phyloP scores from a whole-genome alignment of 2,888 invertebrate genomes.

The Taenaris catops region DNA sequence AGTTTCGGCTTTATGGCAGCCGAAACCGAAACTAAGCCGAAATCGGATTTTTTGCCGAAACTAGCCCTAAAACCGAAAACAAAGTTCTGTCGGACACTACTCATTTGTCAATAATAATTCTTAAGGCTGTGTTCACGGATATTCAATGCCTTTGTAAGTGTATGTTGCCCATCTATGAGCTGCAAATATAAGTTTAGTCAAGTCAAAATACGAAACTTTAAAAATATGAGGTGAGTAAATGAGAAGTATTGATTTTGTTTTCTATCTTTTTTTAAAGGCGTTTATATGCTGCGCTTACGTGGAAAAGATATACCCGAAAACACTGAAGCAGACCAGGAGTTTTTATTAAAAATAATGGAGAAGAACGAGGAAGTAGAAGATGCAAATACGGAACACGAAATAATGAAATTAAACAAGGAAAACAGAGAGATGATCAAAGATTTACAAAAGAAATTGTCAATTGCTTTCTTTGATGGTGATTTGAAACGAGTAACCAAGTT shows the following conservation, averaged over 20 bases:
- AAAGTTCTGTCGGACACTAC: too few relatives aligned
- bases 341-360: constrained; percentile 92
- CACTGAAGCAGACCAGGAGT: constrained; percentile 82
- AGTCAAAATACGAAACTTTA: too few relatives aligned
- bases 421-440: constrained; percentile 76
- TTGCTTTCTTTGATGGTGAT: constrained; percentile 82
- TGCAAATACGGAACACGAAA: constrained; percentile 78
- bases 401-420: constrained; percentile 77
- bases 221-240: too few relatives aligned
- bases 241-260: constrained; percentile 2
- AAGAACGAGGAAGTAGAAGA: constrained; percentile 91
- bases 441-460: constrained; percentile 79
- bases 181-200: too few relatives aligned
- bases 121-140: too few relatives aligned
- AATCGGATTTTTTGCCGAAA: too few relatives aligned
- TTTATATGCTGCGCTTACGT: constrained; percentile 88
- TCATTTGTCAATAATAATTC: too few relatives aligned
- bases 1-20: too few relatives aligned
- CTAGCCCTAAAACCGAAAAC: too few relatives aligned
- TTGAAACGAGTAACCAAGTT: constrained; percentile 82
- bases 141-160: too few relatives aligned
- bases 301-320: constrained; percentile 84
- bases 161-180: too few relatives aligned
- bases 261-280: constrained; percentile 54
- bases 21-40: too few relatives aligned